Conservation (phyloP, 1,140 invertebrate genomes). For the Anagrus nilaparvatae region DNA sequence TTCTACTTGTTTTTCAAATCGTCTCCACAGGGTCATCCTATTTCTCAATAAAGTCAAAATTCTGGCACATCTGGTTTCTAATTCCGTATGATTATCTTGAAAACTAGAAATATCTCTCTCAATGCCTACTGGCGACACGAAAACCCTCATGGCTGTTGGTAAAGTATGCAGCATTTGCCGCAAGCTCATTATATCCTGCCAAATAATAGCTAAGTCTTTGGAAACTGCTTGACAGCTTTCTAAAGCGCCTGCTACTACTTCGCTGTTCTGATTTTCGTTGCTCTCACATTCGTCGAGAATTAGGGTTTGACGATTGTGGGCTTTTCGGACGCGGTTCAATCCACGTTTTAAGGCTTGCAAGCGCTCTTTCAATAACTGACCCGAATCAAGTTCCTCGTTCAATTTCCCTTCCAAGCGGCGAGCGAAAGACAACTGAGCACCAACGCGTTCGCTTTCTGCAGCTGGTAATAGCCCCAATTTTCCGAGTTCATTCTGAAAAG, state of each 20-base stretch:
- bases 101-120: conserved; percentile 64
- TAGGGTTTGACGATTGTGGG: conserved; percentile 51
- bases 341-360: conserved; percentile 59
- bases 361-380: conserved; percentile 56
- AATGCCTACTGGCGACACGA: conserved; percentile 60
- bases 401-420: conserved; percentile 58
- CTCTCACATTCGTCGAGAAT: conserved; percentile 60
- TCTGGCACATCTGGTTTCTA: conserved; percentile 57
- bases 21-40: conserved; percentile 56
- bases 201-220: conserved; percentile 54
- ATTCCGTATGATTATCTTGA: conserved; percentile 57
- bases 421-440: conserved; percentile 54
- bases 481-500: conserved; percentile 54
- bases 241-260: conserved; percentile 57
- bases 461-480: conserved; percentile 59
- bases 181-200: conserved; percentile 64
- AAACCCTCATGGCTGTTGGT: conserved; percentile 58
- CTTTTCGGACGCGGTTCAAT: conserved; percentile 51
- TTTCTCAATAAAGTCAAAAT: conserved; percentile 53
- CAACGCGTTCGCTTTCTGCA: conserved; percentile 64
- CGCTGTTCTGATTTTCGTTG: conserved; percentile 58
- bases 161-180: conserved; percentile 64
- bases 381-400: conserved; percentile 62
- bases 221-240: conserved; percentile 54
- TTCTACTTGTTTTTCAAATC: conserved; percentile 65